Conservation (phyloP, 1,140 invertebrate genomes). For the Scaptodrosophila lebanonensis region DNA sequence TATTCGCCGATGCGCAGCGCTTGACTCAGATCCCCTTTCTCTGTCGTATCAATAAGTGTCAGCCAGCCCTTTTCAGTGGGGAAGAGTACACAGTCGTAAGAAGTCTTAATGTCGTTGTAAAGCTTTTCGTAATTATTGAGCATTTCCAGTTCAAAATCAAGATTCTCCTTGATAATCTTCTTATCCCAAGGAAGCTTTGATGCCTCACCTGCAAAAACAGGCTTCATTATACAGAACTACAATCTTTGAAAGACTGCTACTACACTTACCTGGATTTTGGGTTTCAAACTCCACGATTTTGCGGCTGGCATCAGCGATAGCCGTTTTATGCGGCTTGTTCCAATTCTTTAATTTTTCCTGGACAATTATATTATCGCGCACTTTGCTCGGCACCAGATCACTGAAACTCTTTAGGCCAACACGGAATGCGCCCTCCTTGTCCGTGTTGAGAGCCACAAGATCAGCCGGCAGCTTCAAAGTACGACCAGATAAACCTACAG, state of each 20-base stretch:
- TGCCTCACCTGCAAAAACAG: slow-evolving; percentile 26
- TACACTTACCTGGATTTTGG: slow-evolving; percentile 78
- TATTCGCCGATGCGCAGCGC: slow-evolving; percentile 92
- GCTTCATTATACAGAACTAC: not conserved
- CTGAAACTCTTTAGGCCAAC: slow-evolving; percentile 91
- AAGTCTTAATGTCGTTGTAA: slow-evolving; percentile 89
- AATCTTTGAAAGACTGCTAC: not conserved
- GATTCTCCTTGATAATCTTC: slow-evolving; percentile 92
- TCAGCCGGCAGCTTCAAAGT: slow-evolving; percentile 82
- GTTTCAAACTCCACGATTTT: slow-evolving; percentile 85
- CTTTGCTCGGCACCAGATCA: slow-evolving; percentile 90
- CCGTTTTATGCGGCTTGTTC: slow-evolving; percentile 89
- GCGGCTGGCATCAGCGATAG: slow-evolving; percentile 86
- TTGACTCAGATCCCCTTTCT: slow-evolving; percentile 84
- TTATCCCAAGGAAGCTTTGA: slow-evolving; percentile 79
- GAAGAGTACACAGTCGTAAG: slow-evolving; percentile 96
- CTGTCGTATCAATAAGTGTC: slow-evolving; percentile 77
- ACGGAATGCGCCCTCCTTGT: slow-evolving; percentile 84
- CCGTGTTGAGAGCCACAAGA: slow-evolving; percentile 50
- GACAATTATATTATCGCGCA: slow-evolving; percentile 90
- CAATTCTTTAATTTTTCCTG: slow-evolving; percentile 90
- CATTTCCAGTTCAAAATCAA: slow-evolving; percentile 91
- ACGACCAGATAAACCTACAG: slow-evolving; percentile 91
- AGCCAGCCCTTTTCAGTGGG: slow-evolving; percentile 86
- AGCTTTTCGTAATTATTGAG: slow-evolving; percentile 92